A percentile compares a stretch with the other conserved stretches of the same genome.
These are phyloP conservation scores for Poecilobothrus nobilitatus DNA, from an alignment of 2,888 invertebrate genomes.

Conservation along the genomic window DNA sequence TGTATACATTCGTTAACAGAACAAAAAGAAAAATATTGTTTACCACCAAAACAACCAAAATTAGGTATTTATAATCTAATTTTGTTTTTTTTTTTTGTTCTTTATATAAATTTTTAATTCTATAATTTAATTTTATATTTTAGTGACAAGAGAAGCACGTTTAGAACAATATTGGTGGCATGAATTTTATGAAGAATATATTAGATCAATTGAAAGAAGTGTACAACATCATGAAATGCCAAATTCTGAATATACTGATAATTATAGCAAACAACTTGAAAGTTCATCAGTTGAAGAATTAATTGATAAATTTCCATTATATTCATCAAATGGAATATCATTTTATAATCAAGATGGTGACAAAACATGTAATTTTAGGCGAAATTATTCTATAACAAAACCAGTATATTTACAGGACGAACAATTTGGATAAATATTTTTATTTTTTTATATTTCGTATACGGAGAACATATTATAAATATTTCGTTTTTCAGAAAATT, in stretches of 20 bases:
- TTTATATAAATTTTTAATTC: background rate
- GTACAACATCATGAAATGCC: constrained; percentile 17
- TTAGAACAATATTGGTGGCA: constrained; percentile 38
- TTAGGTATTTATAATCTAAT: background rate
- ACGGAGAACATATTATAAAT: too few relatives aligned
- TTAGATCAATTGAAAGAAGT: constrained; percentile 29
- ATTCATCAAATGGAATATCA: constrained; percentile 36
- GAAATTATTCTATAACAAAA: constrained; percentile 29
- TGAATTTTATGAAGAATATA: constrained; percentile 37
- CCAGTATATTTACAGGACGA: constrained; percentile 32
- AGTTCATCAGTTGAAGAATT: constrained; percentile 29
- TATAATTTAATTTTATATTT: too few relatives aligned
- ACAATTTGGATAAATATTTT: constrained; percentile 34
- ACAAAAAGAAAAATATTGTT: background rate
- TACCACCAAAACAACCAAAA: background rate
- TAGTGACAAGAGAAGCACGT: constrained; percentile 28
- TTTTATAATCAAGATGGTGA: constrained; percentile 37
- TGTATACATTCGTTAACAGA: background rate
- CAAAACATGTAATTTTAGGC: constrained; percentile 31
- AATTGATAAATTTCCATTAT: constrained; percentile 34
- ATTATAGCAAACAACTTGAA: constrained; percentile 29
- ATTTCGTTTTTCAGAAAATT: too few relatives aligned
- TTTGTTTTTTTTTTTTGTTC: constrained; percentile 6
- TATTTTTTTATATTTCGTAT: background rate
- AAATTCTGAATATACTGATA: constrained; percentile 35